phyloP scores from a whole-genome alignment of 2,113 vertebrate genomes.

The Corynorhinus townsendii region DNA sequence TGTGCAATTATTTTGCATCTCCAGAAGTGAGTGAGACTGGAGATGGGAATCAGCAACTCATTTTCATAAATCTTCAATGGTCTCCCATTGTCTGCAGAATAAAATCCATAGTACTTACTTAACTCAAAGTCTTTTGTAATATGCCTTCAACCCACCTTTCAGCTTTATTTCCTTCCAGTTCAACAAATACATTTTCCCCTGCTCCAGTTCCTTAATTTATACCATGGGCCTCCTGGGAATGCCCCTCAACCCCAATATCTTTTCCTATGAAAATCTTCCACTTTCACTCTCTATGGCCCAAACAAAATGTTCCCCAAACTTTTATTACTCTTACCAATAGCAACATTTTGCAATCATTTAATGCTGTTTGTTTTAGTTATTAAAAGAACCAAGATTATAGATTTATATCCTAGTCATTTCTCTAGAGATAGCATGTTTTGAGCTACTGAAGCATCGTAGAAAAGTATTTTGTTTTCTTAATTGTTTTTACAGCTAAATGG shows the following conservation, averaged over 20 bases:
- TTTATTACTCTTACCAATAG: neutral
- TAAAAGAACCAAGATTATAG: neutral
- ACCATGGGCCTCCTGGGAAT: neutral
- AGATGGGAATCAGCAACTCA: neutral
- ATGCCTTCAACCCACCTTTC: neutral
- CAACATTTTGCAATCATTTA: neutral
- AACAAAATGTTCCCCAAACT: neutral
- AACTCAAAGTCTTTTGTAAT: neutral
- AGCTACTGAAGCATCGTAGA: neutral
- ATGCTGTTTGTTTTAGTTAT: neutral
- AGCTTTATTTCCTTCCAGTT: neutral
- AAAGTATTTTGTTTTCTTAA: conserved; percentile 22
- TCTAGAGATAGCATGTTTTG: neutral
- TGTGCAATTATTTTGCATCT: neutral
- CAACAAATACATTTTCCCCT: neutral
- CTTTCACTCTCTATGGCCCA: neutral
- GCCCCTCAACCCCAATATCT: neutral
- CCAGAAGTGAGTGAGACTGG: neutral
- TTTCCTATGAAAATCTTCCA: neutral
- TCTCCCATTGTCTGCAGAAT: neutral
- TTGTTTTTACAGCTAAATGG: conserved; percentile 16
- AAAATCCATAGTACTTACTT: neutral
- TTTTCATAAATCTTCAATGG: neutral
- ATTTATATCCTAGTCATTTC: neutral
- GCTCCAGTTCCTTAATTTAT: neutral